Percentiles rank a stretch among this genome's conserved stretches.
These are phyloP conservation scores for Ascidia mentula DNA, from an alignment of 23 tunicate species.

Conservation along the genomic window DNA sequence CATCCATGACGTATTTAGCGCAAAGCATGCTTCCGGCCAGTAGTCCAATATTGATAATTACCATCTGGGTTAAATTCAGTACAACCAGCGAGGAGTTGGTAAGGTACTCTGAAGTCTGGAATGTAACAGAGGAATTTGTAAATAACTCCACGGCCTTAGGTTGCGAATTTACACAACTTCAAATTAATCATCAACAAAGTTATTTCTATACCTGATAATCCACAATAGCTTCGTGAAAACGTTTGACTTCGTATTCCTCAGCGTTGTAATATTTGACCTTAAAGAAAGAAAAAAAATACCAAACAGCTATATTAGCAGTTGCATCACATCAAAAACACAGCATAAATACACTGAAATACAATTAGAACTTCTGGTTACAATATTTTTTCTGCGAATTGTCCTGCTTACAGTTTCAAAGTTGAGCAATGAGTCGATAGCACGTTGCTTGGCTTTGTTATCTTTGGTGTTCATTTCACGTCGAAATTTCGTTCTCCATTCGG, in stretches of 20 bases:
- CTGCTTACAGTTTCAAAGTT: conserved; percentile 86
- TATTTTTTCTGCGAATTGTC: neutral
- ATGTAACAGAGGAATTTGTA: neutral
- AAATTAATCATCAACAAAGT: too few relatives aligned
- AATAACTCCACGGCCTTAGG: neutral
- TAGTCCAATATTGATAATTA: conserved; percentile 72
- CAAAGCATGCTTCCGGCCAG: conserved; percentile 91
- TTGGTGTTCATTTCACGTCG: conserved; percentile 92
- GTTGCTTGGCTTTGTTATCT: conserved; percentile 86
- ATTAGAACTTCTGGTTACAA: too few relatives aligned
- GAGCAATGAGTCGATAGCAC: conserved; percentile 93
- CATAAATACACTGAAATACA: too few relatives aligned
- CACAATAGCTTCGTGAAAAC: conserved; percentile 77
- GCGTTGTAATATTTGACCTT: conserved; percentile 98
- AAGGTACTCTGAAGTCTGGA: conserved; percentile 65
- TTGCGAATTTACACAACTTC: neutral
- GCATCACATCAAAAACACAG: too few relatives aligned
- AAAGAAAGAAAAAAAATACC: neutral
- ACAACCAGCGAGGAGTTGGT: conserved; percentile 81
- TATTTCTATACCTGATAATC: conserved; percentile 62
- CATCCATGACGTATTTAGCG: conserved; percentile 76
- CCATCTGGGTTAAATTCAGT: conserved; percentile 59
- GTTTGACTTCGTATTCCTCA: conserved; percentile 80
- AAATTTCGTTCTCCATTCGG: conserved; percentile 97
- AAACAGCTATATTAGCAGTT: too few relatives aligned